A percentile compares a stretch with the other conserved stretches of the same genome.
These are phyloP conservation scores for Otocyon megalotis DNA, from an alignment of 2,113 vertebrate genomes.

Conservation along the genomic window DNA sequence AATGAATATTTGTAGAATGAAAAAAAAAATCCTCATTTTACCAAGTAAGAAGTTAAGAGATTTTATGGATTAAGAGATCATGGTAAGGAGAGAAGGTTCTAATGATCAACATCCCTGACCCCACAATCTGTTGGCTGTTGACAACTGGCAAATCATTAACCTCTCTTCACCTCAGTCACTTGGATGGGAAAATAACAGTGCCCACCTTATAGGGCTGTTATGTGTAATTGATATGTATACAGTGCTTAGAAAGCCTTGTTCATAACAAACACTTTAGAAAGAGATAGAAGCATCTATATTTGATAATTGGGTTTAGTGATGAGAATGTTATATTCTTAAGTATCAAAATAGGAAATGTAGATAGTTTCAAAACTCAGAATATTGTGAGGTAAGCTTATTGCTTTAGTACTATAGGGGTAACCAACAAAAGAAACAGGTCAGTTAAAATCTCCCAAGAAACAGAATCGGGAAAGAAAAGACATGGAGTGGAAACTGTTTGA, in stretches of 20 bases:
- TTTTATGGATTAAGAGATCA: not conserved
- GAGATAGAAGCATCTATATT: not conserved
- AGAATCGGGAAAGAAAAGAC: not conserved
- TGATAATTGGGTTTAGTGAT: not conserved
- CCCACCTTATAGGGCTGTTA: not conserved
- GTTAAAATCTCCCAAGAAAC: not conserved
- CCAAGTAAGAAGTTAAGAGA: not conserved
- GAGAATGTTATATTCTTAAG: not conserved
- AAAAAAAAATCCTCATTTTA: not conserved
- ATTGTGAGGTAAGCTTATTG: not conserved
- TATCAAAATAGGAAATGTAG: not conserved
- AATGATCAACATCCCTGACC: not conserved
- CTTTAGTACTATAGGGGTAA: not conserved
- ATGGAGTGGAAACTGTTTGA: not conserved
- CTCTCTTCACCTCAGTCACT: not conserved
- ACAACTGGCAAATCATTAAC: not conserved
- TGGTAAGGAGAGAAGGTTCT: not conserved
- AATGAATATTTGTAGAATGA: not conserved
- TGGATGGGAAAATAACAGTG: not conserved
- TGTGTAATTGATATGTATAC: not conserved
- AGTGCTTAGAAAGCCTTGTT: not conserved
- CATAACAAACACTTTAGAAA: not conserved
- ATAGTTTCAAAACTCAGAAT: conserved; percentile 2
- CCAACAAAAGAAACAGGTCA: not conserved
- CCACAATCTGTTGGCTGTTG: not conserved